A percentile compares a stretch with the other conserved stretches of the same genome.
These are phyloP conservation scores for Takifugu ocellatus DNA, from an alignment of 2,797 vertebrate genomes.

Conservation along the genomic window DNA sequence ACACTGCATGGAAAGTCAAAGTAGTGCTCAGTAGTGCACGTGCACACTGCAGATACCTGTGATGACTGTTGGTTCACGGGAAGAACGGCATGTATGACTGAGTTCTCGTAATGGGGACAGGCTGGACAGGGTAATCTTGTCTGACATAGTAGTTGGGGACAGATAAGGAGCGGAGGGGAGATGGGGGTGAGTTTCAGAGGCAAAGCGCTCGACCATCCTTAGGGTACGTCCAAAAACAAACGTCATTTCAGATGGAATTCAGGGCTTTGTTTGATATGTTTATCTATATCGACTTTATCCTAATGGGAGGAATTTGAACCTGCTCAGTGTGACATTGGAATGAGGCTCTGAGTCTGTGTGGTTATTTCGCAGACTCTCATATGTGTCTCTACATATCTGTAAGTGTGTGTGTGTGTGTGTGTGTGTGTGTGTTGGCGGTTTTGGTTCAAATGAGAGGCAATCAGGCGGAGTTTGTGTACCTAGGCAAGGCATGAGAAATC, in stretches of 20 bases:
- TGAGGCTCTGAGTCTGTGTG: not conserved
- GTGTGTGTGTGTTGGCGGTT: constrained; percentile 43
- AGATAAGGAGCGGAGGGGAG: too few species aligned
- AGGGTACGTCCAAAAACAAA: constrained; percentile 39
- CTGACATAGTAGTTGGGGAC: too few species aligned
- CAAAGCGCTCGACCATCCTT: too few species aligned
- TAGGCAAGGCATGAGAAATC: constrained; percentile 61
- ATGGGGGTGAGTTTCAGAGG: too few species aligned
- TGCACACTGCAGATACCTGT: constrained; percentile 1
- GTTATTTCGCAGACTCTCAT: constrained; percentile 23
- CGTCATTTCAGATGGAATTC: constrained; percentile 26
- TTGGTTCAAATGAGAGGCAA: constrained; percentile 61
- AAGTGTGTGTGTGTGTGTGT: constrained; percentile 30
- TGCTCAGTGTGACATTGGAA: not conserved
- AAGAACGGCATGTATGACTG: constrained; percentile 4
- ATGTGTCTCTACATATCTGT: constrained; percentile 32
- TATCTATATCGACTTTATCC: constrained; percentile 17
- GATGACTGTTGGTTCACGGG: constrained; percentile 7
- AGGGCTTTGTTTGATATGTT: constrained; percentile 23
- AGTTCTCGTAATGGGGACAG: too few species aligned
- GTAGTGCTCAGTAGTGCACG: not conserved
- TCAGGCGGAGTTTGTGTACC: constrained; percentile 65
- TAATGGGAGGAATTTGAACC: constrained; percentile 14
- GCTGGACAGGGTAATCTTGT: too few species aligned
- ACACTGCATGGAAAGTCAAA: not conserved